Evolutionary conservation across 2,797 vertebrate genomes (phyloP).

Genomic region (Cirrhinus molitorella): DNA sequence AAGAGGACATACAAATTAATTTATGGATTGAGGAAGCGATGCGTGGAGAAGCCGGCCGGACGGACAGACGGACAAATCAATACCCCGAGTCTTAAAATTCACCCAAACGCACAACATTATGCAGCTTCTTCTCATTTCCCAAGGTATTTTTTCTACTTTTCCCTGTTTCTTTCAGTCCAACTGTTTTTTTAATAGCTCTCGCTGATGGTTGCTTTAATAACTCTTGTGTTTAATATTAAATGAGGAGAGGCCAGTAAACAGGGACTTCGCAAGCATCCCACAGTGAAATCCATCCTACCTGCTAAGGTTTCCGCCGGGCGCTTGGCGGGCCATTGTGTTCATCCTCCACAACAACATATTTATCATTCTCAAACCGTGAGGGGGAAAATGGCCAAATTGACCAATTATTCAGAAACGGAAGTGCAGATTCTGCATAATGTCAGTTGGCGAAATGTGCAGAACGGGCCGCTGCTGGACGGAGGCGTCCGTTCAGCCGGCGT

Average conservation of each 20-base stretch:
- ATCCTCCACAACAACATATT: conserved; percentile 71
- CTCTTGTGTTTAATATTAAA: conserved; percentile 62
- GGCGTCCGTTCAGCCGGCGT: conserved; percentile 57
- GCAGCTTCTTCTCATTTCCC: conserved; percentile 26
- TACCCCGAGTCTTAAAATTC: not conserved
- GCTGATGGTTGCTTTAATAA: conserved; percentile 55
- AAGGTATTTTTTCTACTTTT: not conserved
- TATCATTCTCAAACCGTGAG: conserved; percentile 71
- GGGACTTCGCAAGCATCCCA: conserved; percentile 52
- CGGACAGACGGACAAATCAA: not conserved
- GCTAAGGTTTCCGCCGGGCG: conserved; percentile 53
- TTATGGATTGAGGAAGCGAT: conserved; percentile 6
- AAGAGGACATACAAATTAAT: not conserved
- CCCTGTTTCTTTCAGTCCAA: not conserved
- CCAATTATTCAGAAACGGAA: conserved; percentile 76
- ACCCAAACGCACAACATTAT: not conserved
- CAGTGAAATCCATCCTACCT: conserved; percentile 59
- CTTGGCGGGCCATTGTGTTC: conserved; percentile 64
- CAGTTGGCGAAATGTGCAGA: conserved; percentile 65
- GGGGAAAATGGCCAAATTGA: conserved; percentile 74
- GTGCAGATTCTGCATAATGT: conserved; percentile 76
- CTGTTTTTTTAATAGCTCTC: conserved; percentile 7
- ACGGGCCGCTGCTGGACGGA: conserved; percentile 59
- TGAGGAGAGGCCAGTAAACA: conserved; percentile 60
- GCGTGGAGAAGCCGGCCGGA: not conserved